phyloP scores from a whole-genome alignment of 2,888 invertebrate genomes.

The Candidula unifasciata region DNA sequence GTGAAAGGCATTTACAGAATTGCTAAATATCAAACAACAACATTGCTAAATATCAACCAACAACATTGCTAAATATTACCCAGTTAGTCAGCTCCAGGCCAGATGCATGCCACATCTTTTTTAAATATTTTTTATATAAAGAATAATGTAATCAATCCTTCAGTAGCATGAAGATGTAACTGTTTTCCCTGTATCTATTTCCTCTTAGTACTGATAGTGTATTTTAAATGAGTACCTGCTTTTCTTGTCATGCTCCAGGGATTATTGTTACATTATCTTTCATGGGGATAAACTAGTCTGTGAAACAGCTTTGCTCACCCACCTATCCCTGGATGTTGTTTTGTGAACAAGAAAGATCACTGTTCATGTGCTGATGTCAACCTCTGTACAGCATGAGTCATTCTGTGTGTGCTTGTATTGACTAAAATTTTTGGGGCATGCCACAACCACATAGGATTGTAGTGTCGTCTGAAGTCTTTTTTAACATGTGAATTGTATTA shows the following conservation, averaged over 20 bases:
- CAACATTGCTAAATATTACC: too few species aligned
- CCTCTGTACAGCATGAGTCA: background rate
- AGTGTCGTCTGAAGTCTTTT: too few species aligned
- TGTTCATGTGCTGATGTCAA: background rate
- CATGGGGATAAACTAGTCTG: too few species aligned
- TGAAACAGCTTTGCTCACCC: conserved; percentile 44
- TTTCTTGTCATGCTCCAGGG: background rate
- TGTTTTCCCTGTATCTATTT: too few species aligned
- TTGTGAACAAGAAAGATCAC: background rate
- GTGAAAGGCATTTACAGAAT: background rate
- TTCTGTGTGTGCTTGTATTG: background rate
- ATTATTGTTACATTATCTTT: background rate
- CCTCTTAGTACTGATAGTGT: background rate
- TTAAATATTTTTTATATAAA: too few species aligned
- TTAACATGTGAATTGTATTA: too few species aligned
- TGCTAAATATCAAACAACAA: too few species aligned
- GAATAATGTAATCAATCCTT: too few species aligned
- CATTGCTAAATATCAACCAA: too few species aligned
- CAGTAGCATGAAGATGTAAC: too few species aligned
- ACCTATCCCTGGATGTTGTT: conserved; percentile 47
- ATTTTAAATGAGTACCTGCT: background rate
- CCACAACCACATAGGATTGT: background rate
- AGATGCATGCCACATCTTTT: too few species aligned
- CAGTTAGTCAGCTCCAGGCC: too few species aligned
- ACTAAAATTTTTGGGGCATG: background rate